Evolutionary conservation across 2,113 vertebrate species (phyloP).

Genomic region (Corydoras maculifer): DNA sequence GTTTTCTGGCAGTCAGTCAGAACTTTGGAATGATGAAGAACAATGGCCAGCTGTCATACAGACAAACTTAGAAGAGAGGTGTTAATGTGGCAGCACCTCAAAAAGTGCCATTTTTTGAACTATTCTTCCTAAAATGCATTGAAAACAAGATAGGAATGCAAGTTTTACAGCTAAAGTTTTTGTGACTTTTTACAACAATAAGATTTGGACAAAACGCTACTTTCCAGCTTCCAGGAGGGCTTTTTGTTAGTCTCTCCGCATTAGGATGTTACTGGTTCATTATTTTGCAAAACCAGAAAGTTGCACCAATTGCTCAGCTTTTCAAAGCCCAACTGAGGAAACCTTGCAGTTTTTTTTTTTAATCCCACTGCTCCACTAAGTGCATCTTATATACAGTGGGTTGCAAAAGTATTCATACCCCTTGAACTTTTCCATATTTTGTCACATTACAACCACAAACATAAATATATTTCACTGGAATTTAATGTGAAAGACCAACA

Average conservation of each 20-base stretch:
- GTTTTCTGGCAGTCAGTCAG: slow-evolving; percentile 50
- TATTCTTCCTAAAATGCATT: slow-evolving; percentile 15
- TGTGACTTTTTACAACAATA: background rate
- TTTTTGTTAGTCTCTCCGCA: no score
- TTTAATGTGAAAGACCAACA: no score
- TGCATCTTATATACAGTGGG: no score
- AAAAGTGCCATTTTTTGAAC: slow-evolving; percentile 34
- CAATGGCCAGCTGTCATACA: slow-evolving; percentile 45
- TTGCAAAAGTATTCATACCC: no score
- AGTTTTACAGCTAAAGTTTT: slow-evolving; percentile 1
- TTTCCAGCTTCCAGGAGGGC: background rate
- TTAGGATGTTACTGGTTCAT: no score
- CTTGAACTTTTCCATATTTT: no score
- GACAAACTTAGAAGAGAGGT: slow-evolving; percentile 43
- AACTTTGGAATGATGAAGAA: slow-evolving; percentile 40
- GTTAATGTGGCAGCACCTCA: slow-evolving; percentile 32
- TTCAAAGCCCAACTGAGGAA: slow-evolving; percentile 50
- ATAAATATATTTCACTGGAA: no score
- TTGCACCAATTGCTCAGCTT: slow-evolving; percentile 19
- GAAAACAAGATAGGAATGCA: slow-evolving; percentile 18
- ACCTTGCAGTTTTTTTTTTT: slow-evolving; percentile 41
- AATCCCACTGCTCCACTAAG: slow-evolving; percentile 47
- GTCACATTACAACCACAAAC: no score
- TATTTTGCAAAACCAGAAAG: slow-evolving; percentile 11
- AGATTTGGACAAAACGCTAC: no score